These are phyloP conservation scores for Elgaria multicarinata DNA, from an alignment of 2,113 vertebrate species.

Conservation along the genomic window DNA sequence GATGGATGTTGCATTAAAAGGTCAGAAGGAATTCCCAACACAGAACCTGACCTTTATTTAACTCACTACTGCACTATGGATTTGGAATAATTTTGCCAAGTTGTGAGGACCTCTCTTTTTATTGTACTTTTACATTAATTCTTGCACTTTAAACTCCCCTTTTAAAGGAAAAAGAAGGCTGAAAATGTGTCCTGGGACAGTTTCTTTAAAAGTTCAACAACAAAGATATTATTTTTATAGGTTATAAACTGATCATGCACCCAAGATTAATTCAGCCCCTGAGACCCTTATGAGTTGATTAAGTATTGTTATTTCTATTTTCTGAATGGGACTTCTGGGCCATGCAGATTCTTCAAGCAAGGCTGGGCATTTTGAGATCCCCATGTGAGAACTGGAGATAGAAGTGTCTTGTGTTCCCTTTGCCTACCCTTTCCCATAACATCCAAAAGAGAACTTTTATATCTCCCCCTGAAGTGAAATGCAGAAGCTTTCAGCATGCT, in stretches of 20 bases:
- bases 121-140: conserved; percentile 62
- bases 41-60: conserved; percentile 75
- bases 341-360: neutral
- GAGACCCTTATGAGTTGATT: neutral
- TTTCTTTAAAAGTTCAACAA: conserved; percentile 1
- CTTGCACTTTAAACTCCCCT: conserved; percentile 58
- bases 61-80: conserved; percentile 56
- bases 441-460: neutral
- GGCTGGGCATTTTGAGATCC: neutral
- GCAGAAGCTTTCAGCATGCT: neutral
- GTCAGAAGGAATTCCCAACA: conserved; percentile 76
- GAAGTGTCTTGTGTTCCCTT: neutral
- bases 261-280: neutral
- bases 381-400: neutral
- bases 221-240: neutral
- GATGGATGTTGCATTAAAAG: conserved; percentile 74
- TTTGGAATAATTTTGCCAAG: conserved; percentile 69
- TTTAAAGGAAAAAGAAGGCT: neutral
- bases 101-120: conserved; percentile 63
- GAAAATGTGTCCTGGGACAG: neutral
- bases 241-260: neutral
- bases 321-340: neutral
- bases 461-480: neutral
- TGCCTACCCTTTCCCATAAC: neutral
- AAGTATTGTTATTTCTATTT: neutral